Evolutionary conservation across 2,888 invertebrate genomes (phyloP).

Genomic region (Barypeithes pellucidus): DNA sequence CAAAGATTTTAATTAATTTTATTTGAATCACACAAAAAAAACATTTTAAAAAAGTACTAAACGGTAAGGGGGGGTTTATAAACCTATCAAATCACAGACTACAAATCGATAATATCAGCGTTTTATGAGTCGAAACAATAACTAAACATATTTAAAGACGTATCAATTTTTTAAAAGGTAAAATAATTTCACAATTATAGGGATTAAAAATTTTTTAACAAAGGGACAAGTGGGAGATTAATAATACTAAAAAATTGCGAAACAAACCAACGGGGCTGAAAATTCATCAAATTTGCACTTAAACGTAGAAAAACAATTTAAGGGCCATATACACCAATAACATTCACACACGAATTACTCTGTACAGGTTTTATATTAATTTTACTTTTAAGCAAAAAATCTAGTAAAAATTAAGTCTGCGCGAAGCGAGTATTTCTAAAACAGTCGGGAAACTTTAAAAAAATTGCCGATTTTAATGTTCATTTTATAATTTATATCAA

Average conservation of each 20-base stretch:
- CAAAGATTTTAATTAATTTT: conserved; percentile 59
- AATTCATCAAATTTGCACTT: conserved; percentile 34
- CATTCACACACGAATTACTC: conserved; percentile 57
- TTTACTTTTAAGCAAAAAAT: conserved; percentile 54
- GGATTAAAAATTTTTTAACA: conserved; percentile 8
- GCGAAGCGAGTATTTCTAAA: conserved; percentile 50
- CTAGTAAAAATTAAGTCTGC: conserved; percentile 55
- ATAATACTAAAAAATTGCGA: conserved; percentile 23
- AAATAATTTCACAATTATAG: not conserved
- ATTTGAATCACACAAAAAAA: conserved; percentile 61
- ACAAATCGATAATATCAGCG: conserved; percentile 44
- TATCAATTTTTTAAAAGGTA: not conserved
- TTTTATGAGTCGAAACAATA: conserved; percentile 18
- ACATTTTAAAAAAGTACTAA: conserved; percentile 59
- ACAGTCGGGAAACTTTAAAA: conserved; percentile 29
- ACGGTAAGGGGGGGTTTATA: conserved; percentile 51
- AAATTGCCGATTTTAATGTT: not conserved
- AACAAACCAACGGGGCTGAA: not conserved
- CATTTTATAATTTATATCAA: no score
- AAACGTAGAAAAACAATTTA: conserved; percentile 50
- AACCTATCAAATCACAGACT: conserved; percentile 59
- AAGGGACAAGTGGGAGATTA: not conserved
- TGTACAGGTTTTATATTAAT: conserved; percentile 58
- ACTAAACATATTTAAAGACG: not conserved
- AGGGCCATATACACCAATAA: conserved; percentile 55